Percentiles rank a stretch among this genome's conserved stretches.
Conservation (phyloP, 2,888 invertebrate genomes). For the Philereme transversata region DNA sequence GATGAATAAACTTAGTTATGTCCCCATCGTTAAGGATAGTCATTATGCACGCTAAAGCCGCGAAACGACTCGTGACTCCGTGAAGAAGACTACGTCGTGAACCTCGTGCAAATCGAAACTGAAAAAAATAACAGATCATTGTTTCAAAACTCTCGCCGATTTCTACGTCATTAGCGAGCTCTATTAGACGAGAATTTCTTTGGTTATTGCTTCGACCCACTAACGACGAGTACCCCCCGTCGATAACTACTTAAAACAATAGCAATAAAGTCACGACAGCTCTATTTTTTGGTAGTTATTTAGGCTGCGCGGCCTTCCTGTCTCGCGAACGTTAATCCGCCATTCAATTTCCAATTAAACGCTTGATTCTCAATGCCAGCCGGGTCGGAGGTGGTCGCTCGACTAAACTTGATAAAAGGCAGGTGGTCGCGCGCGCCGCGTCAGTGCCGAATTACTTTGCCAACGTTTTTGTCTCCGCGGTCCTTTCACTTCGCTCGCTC, state of each 20-base stretch:
- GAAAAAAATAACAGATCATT: conserved; percentile 59
- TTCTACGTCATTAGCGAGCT: conserved; percentile 53
- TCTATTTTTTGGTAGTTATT: conserved; percentile 67
- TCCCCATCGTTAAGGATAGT: conserved; percentile 39
- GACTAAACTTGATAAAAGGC: conserved; percentile 79
- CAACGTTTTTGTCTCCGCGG: conserved; percentile 73
- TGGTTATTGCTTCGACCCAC: conserved; percentile 41
- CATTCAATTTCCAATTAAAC: conserved; percentile 82
- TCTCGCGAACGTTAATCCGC: conserved; percentile 70
- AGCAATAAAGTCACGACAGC: conserved; percentile 52
- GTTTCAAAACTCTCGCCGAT: conserved; percentile 60
- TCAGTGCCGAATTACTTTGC: conserved; percentile 68
- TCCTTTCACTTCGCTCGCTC: conserved; percentile 79
- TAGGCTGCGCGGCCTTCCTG: conserved; percentile 77
- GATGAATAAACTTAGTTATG: conserved; percentile 27
- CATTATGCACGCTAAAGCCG: conserved; percentile 39
- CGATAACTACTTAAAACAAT: conserved; percentile 44
- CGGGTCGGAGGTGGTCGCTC: conserved; percentile 73
- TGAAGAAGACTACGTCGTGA: conserved; percentile 53
- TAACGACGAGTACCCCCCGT: conserved; percentile 39
- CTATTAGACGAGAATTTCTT: conserved; percentile 61
- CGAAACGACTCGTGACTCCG: conserved; percentile 52
- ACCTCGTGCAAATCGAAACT: conserved; percentile 64
- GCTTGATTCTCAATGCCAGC: conserved; percentile 81
- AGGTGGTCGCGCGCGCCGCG: conserved; percentile 70